Evolutionary conservation across 2,797 vertebrate species (phyloP).

Genomic region (Emydoidea blandingii): DNA sequence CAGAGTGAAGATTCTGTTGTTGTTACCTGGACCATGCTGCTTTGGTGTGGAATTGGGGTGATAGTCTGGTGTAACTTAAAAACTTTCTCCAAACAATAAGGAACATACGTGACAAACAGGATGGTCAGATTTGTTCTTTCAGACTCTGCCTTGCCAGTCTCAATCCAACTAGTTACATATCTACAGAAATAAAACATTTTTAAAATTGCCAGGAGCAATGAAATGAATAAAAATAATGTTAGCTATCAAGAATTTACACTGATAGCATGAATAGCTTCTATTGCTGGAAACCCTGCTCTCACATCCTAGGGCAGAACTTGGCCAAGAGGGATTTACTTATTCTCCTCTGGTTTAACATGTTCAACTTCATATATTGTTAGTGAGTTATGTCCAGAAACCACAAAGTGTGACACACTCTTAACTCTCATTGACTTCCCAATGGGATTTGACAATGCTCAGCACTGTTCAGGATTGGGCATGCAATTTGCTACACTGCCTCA

Average conservation of each 20-base stretch:
- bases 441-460: constrained; percentile 9
- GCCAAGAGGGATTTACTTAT: constrained; percentile 4
- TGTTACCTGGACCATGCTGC: constrained; percentile 81
- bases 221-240: not conserved
- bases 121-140: constrained; percentile 86
- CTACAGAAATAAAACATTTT: constrained; percentile 45
- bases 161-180: constrained; percentile 85
- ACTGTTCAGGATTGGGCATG: not conserved
- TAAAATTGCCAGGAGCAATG: not conserved
- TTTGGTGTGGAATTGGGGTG: constrained; percentile 77
- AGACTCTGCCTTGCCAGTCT: constrained; percentile 83
- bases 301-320: constrained; percentile 1
- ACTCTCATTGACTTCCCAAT: constrained; percentile 6
- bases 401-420: not conserved
- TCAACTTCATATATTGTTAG: constrained; percentile 15
- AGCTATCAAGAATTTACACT: not conserved
- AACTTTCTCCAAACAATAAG: constrained; percentile 85
- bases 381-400: constrained; percentile 15
- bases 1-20: constrained; percentile 6
- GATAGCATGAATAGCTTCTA: not conserved
- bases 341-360: constrained; percentile 17
- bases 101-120: constrained; percentile 85
- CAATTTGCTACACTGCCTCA: not conserved
- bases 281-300: not conserved
- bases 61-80: constrained; percentile 34